Conservation (phyloP, 2,888 invertebrate species). For the Myathropa florea region DNA sequence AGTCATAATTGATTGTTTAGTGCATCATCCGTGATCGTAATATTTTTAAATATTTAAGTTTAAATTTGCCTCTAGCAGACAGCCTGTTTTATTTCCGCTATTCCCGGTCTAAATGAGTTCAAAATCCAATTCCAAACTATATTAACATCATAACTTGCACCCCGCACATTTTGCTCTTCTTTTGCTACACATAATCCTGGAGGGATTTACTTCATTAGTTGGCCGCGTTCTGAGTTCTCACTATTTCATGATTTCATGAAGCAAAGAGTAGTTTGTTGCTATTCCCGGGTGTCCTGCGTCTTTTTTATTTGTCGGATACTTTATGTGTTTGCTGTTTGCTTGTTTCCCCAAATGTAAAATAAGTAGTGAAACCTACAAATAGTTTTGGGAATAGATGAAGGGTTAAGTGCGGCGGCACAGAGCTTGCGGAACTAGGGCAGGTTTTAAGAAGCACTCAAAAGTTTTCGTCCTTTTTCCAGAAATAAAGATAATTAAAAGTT, state of each 20-base stretch:
- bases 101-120: background rate
- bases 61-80: too few species aligned
- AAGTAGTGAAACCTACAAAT: background rate
- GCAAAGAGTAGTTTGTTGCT: background rate
- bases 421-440: background rate
- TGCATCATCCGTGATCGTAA: too few species aligned
- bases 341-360: background rate
- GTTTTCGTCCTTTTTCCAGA: background rate
- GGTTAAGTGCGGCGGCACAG: background rate
- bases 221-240: background rate
- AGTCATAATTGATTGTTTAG: too few species aligned
- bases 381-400: background rate
- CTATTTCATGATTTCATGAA: background rate
- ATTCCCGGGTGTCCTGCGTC: background rate
- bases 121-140: conserved; percentile 3
- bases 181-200: background rate
- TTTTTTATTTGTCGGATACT: background rate
- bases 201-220: conserved; percentile 26
- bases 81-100: too few species aligned
- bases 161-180: background rate
- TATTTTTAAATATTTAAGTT: too few species aligned
- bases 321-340: background rate
- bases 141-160: background rate
- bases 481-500: background rate
- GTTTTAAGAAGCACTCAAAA: background rate